Percentiles rank a stretch among this genome's conserved stretches.
These are phyloP conservation scores for Polyommatus iphigenia DNA, from an alignment of 2,888 invertebrate species.

Conservation along the genomic window DNA sequence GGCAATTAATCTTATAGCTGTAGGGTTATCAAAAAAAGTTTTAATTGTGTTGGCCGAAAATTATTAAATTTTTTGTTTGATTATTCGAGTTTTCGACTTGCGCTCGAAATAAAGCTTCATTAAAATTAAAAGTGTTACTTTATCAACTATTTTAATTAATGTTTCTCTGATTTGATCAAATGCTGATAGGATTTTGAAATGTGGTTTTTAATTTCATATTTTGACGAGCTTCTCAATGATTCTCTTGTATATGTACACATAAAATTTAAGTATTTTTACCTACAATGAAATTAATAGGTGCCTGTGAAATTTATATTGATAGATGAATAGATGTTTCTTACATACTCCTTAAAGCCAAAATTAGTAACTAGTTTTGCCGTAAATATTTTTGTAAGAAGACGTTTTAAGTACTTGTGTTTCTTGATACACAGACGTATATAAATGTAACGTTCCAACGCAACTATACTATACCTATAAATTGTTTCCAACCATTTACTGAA, in stretches of 20 bases:
- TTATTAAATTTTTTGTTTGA: constrained; percentile 11
- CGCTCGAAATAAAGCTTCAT: background rate
- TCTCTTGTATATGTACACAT: no score
- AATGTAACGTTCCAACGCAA: no score
- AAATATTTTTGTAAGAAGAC: no score
- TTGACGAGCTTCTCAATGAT: no score
- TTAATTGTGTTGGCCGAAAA: constrained; percentile 19
- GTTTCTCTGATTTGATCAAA: background rate
- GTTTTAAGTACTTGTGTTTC: background rate
- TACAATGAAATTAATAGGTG: no score
- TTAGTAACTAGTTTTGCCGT: no score
- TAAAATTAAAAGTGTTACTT: background rate
- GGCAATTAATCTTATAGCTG: constrained; percentile 14
- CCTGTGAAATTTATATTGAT: no score
- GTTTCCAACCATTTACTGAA: background rate
- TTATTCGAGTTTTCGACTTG: background rate
- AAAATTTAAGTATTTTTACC: no score
- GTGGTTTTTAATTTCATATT: background rate
- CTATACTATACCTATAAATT: background rate
- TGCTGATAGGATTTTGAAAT: background rate
- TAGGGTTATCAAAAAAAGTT: constrained; percentile 15
- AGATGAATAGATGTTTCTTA: no score
- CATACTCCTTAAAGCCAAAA: no score
- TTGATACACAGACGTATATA: background rate
- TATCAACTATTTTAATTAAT: background rate